Evolutionary conservation across 2,888 invertebrate species (phyloP).

Genomic region (Onchidella celtica): DNA sequence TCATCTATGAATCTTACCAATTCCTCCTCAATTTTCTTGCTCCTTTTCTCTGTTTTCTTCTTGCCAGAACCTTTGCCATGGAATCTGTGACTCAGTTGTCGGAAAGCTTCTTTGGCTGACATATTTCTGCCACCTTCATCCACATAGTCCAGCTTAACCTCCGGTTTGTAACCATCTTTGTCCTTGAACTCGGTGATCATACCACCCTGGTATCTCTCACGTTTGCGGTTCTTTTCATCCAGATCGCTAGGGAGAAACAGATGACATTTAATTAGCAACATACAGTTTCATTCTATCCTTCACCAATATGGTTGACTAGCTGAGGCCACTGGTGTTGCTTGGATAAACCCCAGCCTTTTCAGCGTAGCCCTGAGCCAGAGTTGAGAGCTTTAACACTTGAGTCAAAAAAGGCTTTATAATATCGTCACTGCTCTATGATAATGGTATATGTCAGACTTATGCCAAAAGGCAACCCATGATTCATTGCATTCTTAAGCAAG

Average conservation of each 20-base stretch:
- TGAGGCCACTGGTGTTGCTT: too few relatives aligned
- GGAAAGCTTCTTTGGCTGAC: slow-evolving; percentile 96
- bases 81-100: slow-evolving; percentile 97
- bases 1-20: too few relatives aligned
- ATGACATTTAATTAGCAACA: neutral
- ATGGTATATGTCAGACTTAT: too few relatives aligned
- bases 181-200: slow-evolving; percentile 95
- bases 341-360: too few relatives aligned
- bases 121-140: slow-evolving; percentile 97
- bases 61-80: slow-evolving; percentile 99
- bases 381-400: too few relatives aligned
- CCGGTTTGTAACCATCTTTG: slow-evolving; percentile 93
- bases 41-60: slow-evolving; percentile 97
- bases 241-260: slow-evolving; percentile 73
- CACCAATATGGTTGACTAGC: too few relatives aligned
- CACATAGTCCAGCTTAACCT: slow-evolving; percentile 97
- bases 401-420: too few relatives aligned
- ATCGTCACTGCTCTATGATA: too few relatives aligned
- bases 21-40: slow-evolving; percentile 96
- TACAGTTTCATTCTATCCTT: too few relatives aligned
- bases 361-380: too few relatives aligned
- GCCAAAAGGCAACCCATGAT: too few relatives aligned
- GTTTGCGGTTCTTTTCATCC: slow-evolving; percentile 79
- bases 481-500: too few relatives aligned
- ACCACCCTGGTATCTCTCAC: slow-evolving; percentile 82